Evolutionary conservation across 2,888 invertebrate genomes (phyloP), one percentile per base, ranked within the genome.

Genomic region (Euspilapteryx auroguttella): DNA sequence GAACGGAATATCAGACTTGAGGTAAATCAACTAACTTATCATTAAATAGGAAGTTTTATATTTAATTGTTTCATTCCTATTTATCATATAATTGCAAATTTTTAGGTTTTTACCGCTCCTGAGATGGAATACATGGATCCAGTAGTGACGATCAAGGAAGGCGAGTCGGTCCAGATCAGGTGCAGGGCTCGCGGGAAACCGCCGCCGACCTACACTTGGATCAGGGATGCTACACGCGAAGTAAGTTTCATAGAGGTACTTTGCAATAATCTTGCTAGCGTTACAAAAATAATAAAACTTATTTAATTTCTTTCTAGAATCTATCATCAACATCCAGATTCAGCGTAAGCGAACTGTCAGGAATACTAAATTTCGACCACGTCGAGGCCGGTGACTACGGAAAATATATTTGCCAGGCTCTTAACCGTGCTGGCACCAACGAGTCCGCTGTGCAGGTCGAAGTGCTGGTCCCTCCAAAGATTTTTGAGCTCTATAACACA

Each of bases 171-270:
- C 20, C 79, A 83, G 2, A 82, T 90, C 21, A 78, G 79, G 29
- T 94, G 94, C 54, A 81, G 81, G 40, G 93, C 91, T 0, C 80
- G 73, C 22, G 94, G 93, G 11, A 93, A 92, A 53, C 94, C 94
- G 2, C 82, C 83, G 10, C 94, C 94, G 24, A 81, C 79, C 31
- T 90, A 87, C 49, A 82, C 82, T 15, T 94, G 94, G 94, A 86
- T 92, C 32, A 87, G 89, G 44, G 79, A 83, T 33, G 71, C 81
- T 29, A 84, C 82, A 2, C 82, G 87, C 29, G 79, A 83, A 50
- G 76, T 71, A 17, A n/a, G n/a, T n/a, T n/a, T n/a, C n/a, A n/a
- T n/a, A n/a, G n/a, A n/a, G n/a, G n/a, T n/a, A n/a, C n/a, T n/a
- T n/a, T n/a, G n/a, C n/a, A n/a, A n/a, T n/a, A n/a, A n/a, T n/a